Evolutionary conservation across 2,888 invertebrate species (phyloP).

Genomic region (Capitulum mitella): DNA sequence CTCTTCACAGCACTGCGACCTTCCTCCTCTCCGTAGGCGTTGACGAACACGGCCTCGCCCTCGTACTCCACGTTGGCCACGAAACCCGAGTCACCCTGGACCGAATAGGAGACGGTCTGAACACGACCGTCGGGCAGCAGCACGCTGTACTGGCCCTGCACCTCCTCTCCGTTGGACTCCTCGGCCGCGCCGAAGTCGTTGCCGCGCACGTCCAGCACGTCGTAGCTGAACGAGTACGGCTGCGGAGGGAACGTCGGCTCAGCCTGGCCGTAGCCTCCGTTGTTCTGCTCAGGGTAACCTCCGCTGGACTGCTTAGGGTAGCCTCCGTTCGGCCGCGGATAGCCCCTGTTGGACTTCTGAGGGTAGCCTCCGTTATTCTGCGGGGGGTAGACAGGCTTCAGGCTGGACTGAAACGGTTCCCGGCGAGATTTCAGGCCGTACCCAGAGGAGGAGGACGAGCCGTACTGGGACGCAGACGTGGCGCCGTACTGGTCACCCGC

Average conservation of each 20-base stretch:
- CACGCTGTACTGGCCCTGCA: conserved; percentile 3
- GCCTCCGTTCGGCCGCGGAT: too few relatives aligned
- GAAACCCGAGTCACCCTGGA: neutral
- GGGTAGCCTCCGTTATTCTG: too few relatives aligned
- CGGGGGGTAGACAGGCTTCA: too few relatives aligned
- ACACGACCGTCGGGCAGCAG: neutral
- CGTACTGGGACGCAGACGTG: too few relatives aligned
- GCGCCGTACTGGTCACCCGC: too few relatives aligned
- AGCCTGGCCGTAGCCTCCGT: neutral
- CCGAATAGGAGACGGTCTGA: neutral
- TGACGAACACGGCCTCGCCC: neutral
- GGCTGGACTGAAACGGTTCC: too few relatives aligned
- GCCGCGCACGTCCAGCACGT: neutral
- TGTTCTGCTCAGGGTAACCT: too few relatives aligned
- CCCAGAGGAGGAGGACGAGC: too few relatives aligned
- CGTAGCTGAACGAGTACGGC: conserved; percentile 13
- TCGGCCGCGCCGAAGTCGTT: neutral
- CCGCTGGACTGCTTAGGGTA: too few relatives aligned
- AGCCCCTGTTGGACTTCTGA: too few relatives aligned
- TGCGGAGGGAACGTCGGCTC: neutral
- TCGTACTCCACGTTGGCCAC: neutral
- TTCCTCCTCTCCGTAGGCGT: neutral
- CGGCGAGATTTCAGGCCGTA: too few relatives aligned
- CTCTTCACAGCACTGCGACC: neutral
- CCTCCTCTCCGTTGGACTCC: neutral